Percentiles rank a stretch among this genome's conserved stretches.
Conservation (phyloP, 2,888 invertebrate genomes). For the Tachystola acroxantha region DNA sequence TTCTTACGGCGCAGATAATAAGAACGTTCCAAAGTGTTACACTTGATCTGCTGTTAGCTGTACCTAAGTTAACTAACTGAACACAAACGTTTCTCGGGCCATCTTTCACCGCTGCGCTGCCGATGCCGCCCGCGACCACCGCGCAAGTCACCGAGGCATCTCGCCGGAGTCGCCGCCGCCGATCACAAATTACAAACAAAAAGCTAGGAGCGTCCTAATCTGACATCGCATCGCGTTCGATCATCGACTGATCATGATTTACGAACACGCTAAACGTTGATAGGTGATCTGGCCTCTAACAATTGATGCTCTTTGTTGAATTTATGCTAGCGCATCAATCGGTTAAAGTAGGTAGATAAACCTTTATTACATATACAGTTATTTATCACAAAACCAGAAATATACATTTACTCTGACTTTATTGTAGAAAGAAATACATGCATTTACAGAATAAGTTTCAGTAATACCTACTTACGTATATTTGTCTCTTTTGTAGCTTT, state of each 20-base stretch:
- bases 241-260: conserved; percentile 74
- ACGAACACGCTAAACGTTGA: conserved; percentile 66
- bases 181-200: conserved; percentile 70
- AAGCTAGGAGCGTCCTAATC: conserved; percentile 69
- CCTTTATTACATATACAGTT: no score
- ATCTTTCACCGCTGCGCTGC: conserved; percentile 47
- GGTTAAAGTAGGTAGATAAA: no score
- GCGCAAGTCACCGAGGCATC: conserved; percentile 68
- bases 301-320: conserved; percentile 64
- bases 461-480: no score
- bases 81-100: conserved; percentile 37
- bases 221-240: conserved; percentile 68
- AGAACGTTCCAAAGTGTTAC: no score
- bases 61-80: conserved; percentile 48
- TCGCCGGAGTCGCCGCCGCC: conserved; percentile 48
- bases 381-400: no score
- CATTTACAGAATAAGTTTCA: no score
- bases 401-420: no score
- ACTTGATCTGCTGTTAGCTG: no score
- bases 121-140: conserved; percentile 26
- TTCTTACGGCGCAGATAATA: no score
- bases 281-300: conserved; percentile 61
- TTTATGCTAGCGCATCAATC: conserved; percentile 30
- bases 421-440: no score
- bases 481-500: no score